Conservation (phyloP, 2,888 invertebrate genomes). For the Andricus quercusramuli region DNA sequence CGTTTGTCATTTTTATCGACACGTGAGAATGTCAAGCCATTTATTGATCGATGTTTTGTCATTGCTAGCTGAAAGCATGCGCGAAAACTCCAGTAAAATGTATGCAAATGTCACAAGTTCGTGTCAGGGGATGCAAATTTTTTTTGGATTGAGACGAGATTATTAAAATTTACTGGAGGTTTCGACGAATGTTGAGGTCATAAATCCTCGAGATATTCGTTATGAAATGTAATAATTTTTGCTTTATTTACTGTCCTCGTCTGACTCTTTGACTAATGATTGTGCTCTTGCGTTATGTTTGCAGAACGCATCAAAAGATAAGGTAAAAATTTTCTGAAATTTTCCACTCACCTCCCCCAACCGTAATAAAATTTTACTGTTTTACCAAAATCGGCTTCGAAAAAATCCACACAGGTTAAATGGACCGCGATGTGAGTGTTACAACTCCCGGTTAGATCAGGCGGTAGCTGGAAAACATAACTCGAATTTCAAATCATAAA, state of each 20-base stretch:
- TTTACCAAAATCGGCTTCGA: too few relatives aligned
- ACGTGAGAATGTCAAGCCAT: conserved; percentile 44
- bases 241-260: conserved; percentile 66
- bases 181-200: conserved; percentile 1
- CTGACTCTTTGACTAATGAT: conserved; percentile 70
- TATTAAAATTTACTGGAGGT: conserved; percentile 23
- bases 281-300: conserved; percentile 76
- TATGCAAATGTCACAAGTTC: conserved; percentile 16
- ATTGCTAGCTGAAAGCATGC: conserved; percentile 29
- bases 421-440: too few relatives aligned
- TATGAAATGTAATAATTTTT: conserved; percentile 59
- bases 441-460: too few relatives aligned
- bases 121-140: background rate
- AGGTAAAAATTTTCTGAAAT: conserved; percentile 68
- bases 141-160: background rate
- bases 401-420: too few relatives aligned
- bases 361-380: too few relatives aligned
- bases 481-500: too few relatives aligned
- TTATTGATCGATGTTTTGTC: conserved; percentile 50
- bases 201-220: conserved; percentile 48
- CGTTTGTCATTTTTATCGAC: conserved; percentile 36
- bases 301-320: conserved; percentile 77
- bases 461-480: too few relatives aligned
- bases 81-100: conserved; percentile 29
- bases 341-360: too few relatives aligned